phyloP scores from a whole-genome alignment of 2,113 vertebrate species.

The Tachysurus fulvidraco region DNA sequence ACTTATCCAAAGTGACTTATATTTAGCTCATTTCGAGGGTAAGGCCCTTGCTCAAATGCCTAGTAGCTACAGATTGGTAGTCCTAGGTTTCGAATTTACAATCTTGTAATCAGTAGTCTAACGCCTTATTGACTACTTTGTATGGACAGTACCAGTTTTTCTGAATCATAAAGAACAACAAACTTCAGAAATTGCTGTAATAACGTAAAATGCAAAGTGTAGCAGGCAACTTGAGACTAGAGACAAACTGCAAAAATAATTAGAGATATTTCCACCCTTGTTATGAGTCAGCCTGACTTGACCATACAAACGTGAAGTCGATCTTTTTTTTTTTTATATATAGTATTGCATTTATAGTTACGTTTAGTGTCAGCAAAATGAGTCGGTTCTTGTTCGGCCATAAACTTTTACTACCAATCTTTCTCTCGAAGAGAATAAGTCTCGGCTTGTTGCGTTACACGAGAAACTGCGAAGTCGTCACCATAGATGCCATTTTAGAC shows the following conservation, averaged over 20 bases:
- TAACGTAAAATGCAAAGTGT: not conserved
- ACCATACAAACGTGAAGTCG: not conserved
- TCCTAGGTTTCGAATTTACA: no score
- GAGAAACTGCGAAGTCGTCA: not conserved
- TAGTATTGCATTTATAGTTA: not conserved
- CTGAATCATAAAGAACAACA: not conserved
- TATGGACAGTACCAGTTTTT: not conserved
- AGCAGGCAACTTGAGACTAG: not conserved
- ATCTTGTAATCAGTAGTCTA: no score
- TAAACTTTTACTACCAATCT: not conserved
- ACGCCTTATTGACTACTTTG: no score
- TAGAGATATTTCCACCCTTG: not conserved
- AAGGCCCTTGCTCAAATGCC: no score
- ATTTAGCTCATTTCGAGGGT: no score
- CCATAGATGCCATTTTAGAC: not conserved
- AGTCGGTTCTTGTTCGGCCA: not conserved
- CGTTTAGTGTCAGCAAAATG: not conserved
- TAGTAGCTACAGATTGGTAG: no score
- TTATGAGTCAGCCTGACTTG: not conserved
- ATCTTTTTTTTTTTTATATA: not conserved
- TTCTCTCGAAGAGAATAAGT: not conserved
- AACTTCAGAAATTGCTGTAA: not conserved
- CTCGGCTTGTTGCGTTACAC: not conserved
- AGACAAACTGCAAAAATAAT: not conserved
- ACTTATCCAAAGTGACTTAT: no score